Evolutionary conservation across 2,797 vertebrate species (phyloP).

Genomic region (Tapera naevia): DNA sequence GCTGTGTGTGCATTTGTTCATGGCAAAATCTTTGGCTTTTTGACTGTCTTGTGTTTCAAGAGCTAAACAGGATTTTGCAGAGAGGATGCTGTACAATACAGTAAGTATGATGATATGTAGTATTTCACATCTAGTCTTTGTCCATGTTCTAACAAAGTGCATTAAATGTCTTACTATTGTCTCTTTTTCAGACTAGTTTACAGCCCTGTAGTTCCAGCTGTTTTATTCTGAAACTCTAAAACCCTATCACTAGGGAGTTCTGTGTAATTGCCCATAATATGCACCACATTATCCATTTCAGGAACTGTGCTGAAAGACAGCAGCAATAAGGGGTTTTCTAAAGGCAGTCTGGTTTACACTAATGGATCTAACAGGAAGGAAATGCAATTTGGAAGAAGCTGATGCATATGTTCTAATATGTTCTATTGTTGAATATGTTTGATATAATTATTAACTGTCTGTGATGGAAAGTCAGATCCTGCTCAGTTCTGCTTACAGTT

Average conservation of each 20-base stretch:
- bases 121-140: constrained; percentile 48
- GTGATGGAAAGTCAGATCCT: constrained; percentile 86
- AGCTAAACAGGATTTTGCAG: constrained; percentile 28
- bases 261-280: constrained; percentile 91
- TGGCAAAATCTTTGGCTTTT: constrained; percentile 1
- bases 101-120: not conserved
- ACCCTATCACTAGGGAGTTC: constrained; percentile 85
- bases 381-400: constrained; percentile 95
- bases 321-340: constrained; percentile 88
- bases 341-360: constrained; percentile 88
- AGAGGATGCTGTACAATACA: not conserved
- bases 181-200: constrained; percentile 78
- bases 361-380: constrained; percentile 94
- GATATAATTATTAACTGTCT: constrained; percentile 95
- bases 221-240: constrained; percentile 85
- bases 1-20: not conserved
- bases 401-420: constrained; percentile 92
- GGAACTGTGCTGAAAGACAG: constrained; percentile 87
- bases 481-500: constrained; percentile 74
- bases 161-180: constrained; percentile 65
- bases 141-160: constrained; percentile 54
- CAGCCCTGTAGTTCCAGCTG: constrained; percentile 80
- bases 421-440: constrained; percentile 90
- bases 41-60: constrained; percentile 2
- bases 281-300: constrained; percentile 89